Evolutionary conservation across 2,888 invertebrate species (phyloP), one percentile per base, ranked within the genome.

Genomic region (Congeria kusceri): DNA sequence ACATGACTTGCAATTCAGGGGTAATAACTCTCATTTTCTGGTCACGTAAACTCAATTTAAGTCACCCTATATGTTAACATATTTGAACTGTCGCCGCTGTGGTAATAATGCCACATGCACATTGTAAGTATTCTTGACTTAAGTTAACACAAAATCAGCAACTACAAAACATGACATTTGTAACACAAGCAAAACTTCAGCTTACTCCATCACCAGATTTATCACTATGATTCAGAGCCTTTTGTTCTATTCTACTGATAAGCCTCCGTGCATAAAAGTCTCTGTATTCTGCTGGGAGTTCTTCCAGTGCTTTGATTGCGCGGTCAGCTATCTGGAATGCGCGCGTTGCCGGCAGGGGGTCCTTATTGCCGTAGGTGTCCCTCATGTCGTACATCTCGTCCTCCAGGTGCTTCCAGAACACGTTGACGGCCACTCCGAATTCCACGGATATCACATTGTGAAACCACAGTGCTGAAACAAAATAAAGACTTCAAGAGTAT

Each of bases 321-420:
- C 94, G 93, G 46, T 94, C 94, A 18, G 94, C 74, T 39, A 93
- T 92, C 75, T 93, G 93, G 75, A 93, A 90, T 11, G 94, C 94
- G 88, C 94, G 88, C 20, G 92, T 88, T 0, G 94, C 95, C 18
- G 94, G 94, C 28, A 94, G 78, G 0, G 94, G 91, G 86, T 95
- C 95, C 86, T 94, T 94, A 86, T 95, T 95, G 47, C 95, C 95
- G 87, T 95, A 95, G 3, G 94, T 92, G 89, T 95, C 95, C 86
- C 94, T 94, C 70, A 91, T 93, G 84, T 95, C 94, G 83, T 95
- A 95, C 32, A 94, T 85, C 7, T 88, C 84, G 28, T 86, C 86
- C 5, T 92, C 90, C 66, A 95, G 88, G 84, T 95, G 94, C 78
- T 91, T 91, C 95, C 95, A 95, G 90, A 95, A 95, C 2, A 95